Conservation (phyloP, 2,797 vertebrate species). For the Borostomias antarcticus region DNA sequence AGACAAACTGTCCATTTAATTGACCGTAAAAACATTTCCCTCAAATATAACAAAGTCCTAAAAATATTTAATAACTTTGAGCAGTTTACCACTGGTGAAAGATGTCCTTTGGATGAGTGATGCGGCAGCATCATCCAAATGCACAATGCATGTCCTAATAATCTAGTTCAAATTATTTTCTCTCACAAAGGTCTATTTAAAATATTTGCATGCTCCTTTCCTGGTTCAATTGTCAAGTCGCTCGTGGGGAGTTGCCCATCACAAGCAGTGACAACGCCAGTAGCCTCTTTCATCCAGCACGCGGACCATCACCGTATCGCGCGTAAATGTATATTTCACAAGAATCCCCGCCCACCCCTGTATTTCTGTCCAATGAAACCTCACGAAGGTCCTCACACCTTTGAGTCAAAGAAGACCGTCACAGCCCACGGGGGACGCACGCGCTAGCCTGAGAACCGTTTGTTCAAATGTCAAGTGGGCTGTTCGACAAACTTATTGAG, state of each 20-base stretch:
- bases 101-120: background rate
- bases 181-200: background rate
- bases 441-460: too few relatives aligned
- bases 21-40: slow-evolving; percentile 46
- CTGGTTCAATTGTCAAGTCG: too few relatives aligned
- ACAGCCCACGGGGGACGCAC: background rate
- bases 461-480: too few relatives aligned
- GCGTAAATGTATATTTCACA: slow-evolving; percentile 6
- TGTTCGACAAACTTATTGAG: too few relatives aligned
- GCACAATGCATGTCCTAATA: background rate
- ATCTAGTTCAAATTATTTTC: background rate
- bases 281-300: slow-evolving; percentile 43
- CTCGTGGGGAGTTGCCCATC: background rate
- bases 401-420: background rate
- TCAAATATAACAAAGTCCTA: background rate
- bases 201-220: background rate
- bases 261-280: background rate
- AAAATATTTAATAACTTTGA: background rate
- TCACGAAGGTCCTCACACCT: background rate
- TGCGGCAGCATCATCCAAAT: background rate
- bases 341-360: slow-evolving; percentile 46
- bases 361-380: slow-evolving; percentile 47
- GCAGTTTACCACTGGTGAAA: background rate
- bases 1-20: slow-evolving; percentile 50
- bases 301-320: slow-evolving; percentile 28